phyloP scores from a whole-genome alignment of 1,140 invertebrate genomes.

The Brachionus rubens region DNA sequence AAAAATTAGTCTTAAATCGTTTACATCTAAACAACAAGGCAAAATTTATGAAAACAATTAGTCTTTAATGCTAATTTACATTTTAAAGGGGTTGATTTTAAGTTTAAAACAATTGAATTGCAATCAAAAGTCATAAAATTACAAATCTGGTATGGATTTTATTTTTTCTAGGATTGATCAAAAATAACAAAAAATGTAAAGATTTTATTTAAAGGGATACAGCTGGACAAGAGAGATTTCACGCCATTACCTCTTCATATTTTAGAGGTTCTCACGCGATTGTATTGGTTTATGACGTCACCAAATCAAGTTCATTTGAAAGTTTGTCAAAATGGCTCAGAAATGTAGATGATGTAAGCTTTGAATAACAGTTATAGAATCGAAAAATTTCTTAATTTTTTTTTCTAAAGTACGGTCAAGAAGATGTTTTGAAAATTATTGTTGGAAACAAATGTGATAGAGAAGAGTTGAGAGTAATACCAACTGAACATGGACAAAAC shows the following conservation, averaged over 20 bases:
- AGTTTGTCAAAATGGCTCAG: constrained; percentile 97
- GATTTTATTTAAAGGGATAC: constrained; percentile 62
- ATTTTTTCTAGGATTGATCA: too few relatives aligned
- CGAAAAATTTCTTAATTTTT: neutral
- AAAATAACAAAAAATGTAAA: too few relatives aligned
- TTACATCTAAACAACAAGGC: too few relatives aligned
- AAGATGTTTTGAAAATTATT: constrained; percentile 97
- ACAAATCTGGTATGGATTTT: constrained; percentile 63
- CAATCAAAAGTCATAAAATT: constrained; percentile 64
- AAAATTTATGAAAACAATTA: too few relatives aligned
- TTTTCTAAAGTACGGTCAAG: constrained; percentile 49
- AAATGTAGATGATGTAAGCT: constrained; percentile 83
- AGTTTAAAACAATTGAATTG: constrained; percentile 64
- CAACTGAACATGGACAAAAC: constrained; percentile 77
- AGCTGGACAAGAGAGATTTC: constrained; percentile 67
- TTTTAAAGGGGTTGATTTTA: too few relatives aligned
- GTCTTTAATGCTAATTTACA: too few relatives aligned
- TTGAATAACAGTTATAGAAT: neutral
- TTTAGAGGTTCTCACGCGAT: constrained; percentile 74
- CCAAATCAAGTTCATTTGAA: constrained; percentile 94
- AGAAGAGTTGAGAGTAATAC: constrained; percentile 90
- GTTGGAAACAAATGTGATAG: constrained; percentile 99
- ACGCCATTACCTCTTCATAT: constrained; percentile 68
- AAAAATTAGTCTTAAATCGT: too few relatives aligned
- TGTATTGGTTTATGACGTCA: constrained; percentile 97